These are phyloP conservation scores for Sussaba pulchella DNA, from an alignment of 2,888 invertebrate species.

Conservation along the genomic window DNA sequence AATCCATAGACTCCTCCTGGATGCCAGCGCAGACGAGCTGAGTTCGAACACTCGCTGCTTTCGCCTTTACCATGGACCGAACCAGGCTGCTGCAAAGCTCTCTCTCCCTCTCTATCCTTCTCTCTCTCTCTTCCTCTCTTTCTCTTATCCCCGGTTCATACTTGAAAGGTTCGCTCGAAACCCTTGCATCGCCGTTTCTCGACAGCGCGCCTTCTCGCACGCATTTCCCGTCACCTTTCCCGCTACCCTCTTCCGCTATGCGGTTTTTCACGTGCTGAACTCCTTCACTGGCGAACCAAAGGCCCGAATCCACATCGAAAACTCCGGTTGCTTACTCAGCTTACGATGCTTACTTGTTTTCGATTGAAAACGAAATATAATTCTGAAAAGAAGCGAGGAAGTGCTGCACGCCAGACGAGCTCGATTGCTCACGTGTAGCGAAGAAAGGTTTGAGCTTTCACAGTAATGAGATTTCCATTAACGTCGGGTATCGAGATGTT, in stretches of 20 bases:
- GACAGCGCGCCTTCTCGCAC: slow-evolving; percentile 46
- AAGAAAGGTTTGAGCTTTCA: slow-evolving; percentile 19
- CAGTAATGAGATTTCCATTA: not conserved
- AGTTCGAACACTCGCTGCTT: slow-evolving; percentile 43
- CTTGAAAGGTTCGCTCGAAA: slow-evolving; percentile 65
- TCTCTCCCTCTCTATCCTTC: slow-evolving; percentile 1
- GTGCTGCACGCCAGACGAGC: not conserved
- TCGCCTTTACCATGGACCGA: slow-evolving; percentile 45
- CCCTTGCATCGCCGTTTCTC: slow-evolving; percentile 52
- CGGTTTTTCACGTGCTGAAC: not conserved
- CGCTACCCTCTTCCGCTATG: slow-evolving; percentile 8
- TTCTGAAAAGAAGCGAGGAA: not conserved
- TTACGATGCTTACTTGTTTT: slow-evolving; percentile 12
- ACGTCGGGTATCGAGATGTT: not conserved
- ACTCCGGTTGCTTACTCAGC: slow-evolving; percentile 8
- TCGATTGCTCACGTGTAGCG: not conserved
- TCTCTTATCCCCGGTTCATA: slow-evolving; percentile 46
- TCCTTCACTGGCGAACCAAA: not conserved
- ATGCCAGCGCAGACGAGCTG: slow-evolving; percentile 13
- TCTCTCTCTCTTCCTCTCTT: slow-evolving; percentile 18
- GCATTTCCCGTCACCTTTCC: slow-evolving; percentile 27
- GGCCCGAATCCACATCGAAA: slow-evolving; percentile 10
- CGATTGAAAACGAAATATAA: slow-evolving; percentile 12
- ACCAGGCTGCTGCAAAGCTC: slow-evolving; percentile 59
- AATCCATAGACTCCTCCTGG: slow-evolving; percentile 40